Evolutionary conservation across 2,888 invertebrate genomes (phyloP), one percentile per base, ranked within the genome.

Genomic region (Troides oblongomaculatus): DNA sequence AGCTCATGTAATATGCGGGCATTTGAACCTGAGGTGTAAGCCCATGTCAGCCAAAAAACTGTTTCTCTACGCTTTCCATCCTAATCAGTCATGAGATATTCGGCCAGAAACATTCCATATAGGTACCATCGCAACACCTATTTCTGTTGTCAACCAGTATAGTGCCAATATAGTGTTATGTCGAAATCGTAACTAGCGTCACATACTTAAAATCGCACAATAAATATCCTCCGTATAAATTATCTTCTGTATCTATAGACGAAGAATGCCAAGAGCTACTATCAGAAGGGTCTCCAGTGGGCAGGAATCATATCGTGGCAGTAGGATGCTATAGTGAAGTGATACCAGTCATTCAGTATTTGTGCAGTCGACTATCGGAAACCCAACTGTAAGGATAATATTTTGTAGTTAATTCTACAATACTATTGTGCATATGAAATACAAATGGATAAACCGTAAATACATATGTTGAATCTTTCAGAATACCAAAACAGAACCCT

Each of bases 251-350:
- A 2, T 43, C 4, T 17, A 60, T n/a, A 95, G 96, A 96, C 83
- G 96, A 96, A 84, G 96, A 96, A 85, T 96, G 95, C 74, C 95
- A 95, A 83, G 96, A 96, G 79, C 93, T 96, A 21, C 78, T 94
- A 4, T 94, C 91, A 0, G 93, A 93, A 77, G 90, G 92, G 0
- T 92, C 92, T 8, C 92, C 93, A 0, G 77, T 93, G 2, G 90
- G 91, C 43, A 83, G 88, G 68, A 93, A 89, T 71, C 90, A 92
- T 71, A 88, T 92, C 3, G 94, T 95, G 21, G 97, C 97, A 0
- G 96, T 96, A 0, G 96, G 97, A 12, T 97, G 97, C 78, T 97
- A 97, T 85, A 97, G 97, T 80, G 98, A 98, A 90, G 96, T 97
- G 1, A 96, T 98, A 72, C 97, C 97, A 0, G 97, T 97, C 67